A percentile compares a stretch with the other conserved stretches of the same genome.
phyloP scores from a whole-genome alignment of 2,113 vertebrate species.

The Pelusios castaneus region DNA sequence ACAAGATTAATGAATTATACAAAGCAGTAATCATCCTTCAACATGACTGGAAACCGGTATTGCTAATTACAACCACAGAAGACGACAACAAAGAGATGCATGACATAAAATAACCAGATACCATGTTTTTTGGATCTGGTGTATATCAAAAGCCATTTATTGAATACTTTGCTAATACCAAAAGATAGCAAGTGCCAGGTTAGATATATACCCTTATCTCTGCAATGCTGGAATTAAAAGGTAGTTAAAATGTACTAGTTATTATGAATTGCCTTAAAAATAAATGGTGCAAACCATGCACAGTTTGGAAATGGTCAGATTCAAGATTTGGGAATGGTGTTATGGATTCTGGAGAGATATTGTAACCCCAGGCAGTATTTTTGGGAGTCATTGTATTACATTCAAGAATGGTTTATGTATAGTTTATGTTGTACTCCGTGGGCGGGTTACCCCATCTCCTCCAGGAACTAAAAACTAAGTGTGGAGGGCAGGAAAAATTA shows the following conservation, averaged over 20 bases:
- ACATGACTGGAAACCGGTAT: neutral
- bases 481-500: no score
- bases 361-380: neutral
- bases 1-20: neutral
- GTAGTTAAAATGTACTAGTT: fast-evolving
- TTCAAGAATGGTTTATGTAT: no score
- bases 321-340: neutral
- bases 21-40: neutral
- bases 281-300: neutral
- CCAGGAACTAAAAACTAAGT: no score
- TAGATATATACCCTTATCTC: fast-evolving
- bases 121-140: neutral
- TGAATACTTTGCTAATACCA: neutral
- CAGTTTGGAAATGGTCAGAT: neutral
- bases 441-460: no score
- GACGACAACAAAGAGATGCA: neutral
- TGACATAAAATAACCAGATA: conserved; percentile 6
- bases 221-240: fast-evolving
- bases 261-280: neutral
- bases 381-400: no score
- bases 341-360: neutral
- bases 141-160: no score
- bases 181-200: neutral
- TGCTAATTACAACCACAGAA: neutral
- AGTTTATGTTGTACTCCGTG: no score